phyloP scores from a whole-genome alignment of 2,888 invertebrate species.

The Cryptocephalus moraei region DNA sequence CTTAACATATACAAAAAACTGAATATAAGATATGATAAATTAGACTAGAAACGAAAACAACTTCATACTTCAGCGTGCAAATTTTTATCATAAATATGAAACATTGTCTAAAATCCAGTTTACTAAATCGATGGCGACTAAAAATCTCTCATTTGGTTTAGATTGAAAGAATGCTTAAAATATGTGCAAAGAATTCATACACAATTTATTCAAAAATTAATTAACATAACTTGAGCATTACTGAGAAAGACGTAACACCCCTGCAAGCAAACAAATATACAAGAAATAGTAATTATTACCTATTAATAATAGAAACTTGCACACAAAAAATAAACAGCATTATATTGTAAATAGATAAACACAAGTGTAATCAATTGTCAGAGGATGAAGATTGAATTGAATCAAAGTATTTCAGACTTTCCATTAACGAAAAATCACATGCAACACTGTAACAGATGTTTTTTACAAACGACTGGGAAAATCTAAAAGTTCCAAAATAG shows the following conservation, averaged over 20 bases:
- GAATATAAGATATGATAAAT: slow-evolving; percentile 23
- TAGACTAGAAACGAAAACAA: slow-evolving; percentile 27
- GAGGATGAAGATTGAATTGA: too few species aligned
- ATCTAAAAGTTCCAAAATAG: too few species aligned
- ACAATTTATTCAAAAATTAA: slow-evolving; percentile 1
- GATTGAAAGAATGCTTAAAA: slow-evolving; percentile 14
- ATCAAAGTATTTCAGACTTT: too few species aligned
- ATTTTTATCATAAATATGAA: slow-evolving; percentile 18
- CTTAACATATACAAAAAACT: slow-evolving; percentile 23
- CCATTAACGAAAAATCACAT: too few species aligned
- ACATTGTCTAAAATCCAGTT: slow-evolving; percentile 22
- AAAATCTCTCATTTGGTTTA: slow-evolving; percentile 10
- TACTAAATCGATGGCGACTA: slow-evolving; percentile 12
- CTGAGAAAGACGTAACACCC: slow-evolving; percentile 29
- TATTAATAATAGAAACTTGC: slow-evolving; percentile 30
- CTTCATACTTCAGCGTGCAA: slow-evolving; percentile 19
- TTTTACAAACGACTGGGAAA: too few species aligned
- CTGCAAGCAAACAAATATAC: slow-evolving; percentile 28
- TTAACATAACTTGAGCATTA: slow-evolving; percentile 12
- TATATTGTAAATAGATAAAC: slow-evolving; percentile 2
- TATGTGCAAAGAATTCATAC: slow-evolving; percentile 10
- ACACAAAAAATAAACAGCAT: slow-evolving; percentile 33
- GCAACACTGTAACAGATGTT: too few species aligned
- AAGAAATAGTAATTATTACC: slow-evolving; percentile 21
- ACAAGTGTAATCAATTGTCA: too few species aligned